Percentiles rank a stretch among this genome's conserved stretches.
Evolutionary conservation across 2,888 invertebrate genomes (phyloP).

Genomic region (Itoplectis maculator): DNA sequence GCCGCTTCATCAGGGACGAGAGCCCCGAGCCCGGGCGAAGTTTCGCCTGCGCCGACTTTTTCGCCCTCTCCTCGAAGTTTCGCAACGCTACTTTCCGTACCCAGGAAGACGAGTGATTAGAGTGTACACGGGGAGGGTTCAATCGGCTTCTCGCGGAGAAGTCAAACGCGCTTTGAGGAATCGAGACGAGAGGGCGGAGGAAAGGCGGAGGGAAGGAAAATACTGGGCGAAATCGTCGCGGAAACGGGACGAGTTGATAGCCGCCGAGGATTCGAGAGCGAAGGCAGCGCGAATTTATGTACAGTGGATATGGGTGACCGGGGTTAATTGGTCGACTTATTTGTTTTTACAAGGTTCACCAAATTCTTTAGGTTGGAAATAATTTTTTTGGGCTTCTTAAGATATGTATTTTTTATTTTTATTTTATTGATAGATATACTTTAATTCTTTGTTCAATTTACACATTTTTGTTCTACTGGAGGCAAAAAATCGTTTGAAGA

Average conservation of each 20-base stretch:
- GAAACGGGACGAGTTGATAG: neutral
- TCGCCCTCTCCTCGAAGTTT: neutral
- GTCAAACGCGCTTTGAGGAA: neutral
- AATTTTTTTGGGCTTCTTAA: too few species aligned
- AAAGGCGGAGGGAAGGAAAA: neutral
- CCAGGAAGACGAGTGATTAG: neutral
- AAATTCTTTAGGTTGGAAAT: too few species aligned
- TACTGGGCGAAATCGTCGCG: constrained; percentile 1
- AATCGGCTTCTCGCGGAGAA: constrained; percentile 9
- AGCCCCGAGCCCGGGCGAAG: neutral
- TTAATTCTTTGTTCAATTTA: too few species aligned
- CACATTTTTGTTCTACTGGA: too few species aligned
- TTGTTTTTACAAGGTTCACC: too few species aligned
- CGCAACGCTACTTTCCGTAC: neutral
- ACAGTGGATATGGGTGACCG: too few species aligned
- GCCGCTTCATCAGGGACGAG: constrained; percentile 17
- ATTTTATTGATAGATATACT: neutral
- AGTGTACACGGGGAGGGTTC: neutral
- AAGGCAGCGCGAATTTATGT: constrained; percentile 47
- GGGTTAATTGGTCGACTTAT: too few species aligned
- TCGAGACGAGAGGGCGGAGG: neutral
- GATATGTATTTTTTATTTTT: too few species aligned
- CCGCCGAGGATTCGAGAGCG: neutral
- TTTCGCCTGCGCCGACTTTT: neutral
- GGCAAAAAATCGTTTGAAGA: too few species aligned